Evolutionary conservation across 2,797 vertebrate genomes (phyloP).

Genomic region (Scleropages formosus): DNA sequence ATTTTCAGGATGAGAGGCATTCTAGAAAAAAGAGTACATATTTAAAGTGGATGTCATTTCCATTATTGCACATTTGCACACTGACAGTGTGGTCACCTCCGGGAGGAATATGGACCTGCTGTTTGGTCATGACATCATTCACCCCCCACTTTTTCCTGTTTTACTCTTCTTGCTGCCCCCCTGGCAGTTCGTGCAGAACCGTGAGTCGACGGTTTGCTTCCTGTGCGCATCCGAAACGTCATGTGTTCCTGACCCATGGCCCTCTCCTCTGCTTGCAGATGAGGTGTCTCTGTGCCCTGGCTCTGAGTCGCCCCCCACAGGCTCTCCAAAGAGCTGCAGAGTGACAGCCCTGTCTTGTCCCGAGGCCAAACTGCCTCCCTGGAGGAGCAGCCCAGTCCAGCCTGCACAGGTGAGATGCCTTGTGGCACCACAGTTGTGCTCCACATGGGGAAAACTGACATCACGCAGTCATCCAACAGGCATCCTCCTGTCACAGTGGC

Average conservation of each 20-base stretch:
- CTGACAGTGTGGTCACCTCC: too few relatives aligned
- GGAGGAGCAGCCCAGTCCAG: constrained; percentile 63
- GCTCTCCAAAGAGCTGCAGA: constrained; percentile 82
- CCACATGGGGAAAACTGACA: too few relatives aligned
- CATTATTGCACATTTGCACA: too few relatives aligned
- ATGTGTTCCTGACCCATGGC: constrained; percentile 34
- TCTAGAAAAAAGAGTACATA: too few relatives aligned
- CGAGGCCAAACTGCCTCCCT: constrained; percentile 73
- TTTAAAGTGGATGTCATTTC: too few relatives aligned
- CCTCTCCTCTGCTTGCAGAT: constrained; percentile 66
- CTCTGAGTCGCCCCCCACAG: constrained; percentile 83
- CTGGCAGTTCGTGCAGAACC: constrained; percentile 32
- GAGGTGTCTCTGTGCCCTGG: constrained; percentile 85
- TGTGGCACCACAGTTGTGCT: too few relatives aligned
- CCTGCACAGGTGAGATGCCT: constrained; percentile 76
- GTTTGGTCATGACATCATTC: too few relatives aligned
- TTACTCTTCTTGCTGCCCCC: constrained; percentile 56
- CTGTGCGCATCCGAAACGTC: background rate
- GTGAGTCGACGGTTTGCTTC: background rate
- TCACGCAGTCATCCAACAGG: too few relatives aligned
- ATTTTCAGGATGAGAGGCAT: too few relatives aligned
- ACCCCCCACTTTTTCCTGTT: constrained; percentile 50
- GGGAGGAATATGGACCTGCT: too few relatives aligned
- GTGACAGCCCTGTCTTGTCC: constrained; percentile 75
- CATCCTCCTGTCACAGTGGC: too few relatives aligned